Conservation (phyloP, 2,113 vertebrate genomes). For the Tupaia tana region DNA sequence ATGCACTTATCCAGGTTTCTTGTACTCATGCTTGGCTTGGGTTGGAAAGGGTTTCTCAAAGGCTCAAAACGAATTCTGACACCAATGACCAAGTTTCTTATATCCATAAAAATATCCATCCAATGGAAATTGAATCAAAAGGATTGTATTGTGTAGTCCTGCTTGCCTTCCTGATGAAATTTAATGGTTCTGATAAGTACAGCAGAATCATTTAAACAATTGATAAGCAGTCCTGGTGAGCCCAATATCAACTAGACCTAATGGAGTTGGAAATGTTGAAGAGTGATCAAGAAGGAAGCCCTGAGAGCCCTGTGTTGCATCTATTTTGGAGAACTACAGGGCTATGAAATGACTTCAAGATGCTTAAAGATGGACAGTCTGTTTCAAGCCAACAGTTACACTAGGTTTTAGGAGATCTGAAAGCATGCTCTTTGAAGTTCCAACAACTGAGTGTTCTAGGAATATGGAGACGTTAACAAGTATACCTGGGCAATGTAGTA, state of each 20-base stretch:
- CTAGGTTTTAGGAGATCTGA: neutral
- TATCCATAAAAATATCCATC: neutral
- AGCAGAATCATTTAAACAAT: rapidly evolving
- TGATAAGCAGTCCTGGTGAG: neutral
- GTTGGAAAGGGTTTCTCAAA: neutral
- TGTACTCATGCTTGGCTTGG: neutral
- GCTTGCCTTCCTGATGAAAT: neutral
- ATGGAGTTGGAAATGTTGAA: neutral
- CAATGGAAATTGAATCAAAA: neutral
- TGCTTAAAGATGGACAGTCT: neutral
- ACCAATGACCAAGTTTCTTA: neutral
- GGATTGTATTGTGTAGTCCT: neutral
- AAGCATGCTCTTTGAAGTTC: neutral
- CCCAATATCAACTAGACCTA: neutral
- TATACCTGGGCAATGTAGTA: too few species aligned
- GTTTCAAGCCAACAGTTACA: neutral
- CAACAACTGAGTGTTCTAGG: neutral
- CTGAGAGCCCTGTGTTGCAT: neutral
- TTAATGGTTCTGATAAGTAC: neutral
- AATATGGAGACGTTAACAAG: neutral
- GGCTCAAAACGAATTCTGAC: neutral
- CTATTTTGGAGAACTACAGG: neutral
- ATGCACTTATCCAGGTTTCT: neutral
- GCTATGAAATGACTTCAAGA: neutral
- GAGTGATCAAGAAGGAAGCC: neutral